phyloP scores from a whole-genome alignment of 2,113 vertebrate species.

The Pogonocichla stellata region DNA sequence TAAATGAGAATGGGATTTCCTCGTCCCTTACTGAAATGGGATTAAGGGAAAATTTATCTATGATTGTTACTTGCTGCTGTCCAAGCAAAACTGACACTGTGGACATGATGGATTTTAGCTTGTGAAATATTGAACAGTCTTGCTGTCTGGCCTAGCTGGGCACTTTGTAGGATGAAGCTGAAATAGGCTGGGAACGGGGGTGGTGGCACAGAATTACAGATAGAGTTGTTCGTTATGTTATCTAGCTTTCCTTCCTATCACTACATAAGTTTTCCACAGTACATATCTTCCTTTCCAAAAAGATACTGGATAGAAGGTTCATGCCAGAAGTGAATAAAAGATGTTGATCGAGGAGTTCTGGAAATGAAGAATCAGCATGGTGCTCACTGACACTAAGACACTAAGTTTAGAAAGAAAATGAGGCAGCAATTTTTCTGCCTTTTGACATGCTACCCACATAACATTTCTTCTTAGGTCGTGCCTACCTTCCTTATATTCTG shows the following conservation, averaged over 20 bases:
- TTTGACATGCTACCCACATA: background rate
- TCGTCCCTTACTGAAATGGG: background rate
- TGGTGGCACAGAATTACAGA: background rate
- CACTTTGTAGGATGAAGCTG: background rate
- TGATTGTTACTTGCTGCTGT: background rate
- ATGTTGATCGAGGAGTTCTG: background rate
- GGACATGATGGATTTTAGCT: background rate
- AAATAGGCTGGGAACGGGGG: background rate
- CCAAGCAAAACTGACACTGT: conserved; percentile 2
- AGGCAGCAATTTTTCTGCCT: background rate
- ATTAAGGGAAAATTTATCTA: background rate
- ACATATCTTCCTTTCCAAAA: background rate
- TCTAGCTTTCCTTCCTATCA: background rate
- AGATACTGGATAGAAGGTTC: background rate
- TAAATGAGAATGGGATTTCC: background rate
- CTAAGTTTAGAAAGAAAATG: background rate
- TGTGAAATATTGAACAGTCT: background rate
- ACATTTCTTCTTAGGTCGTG: background rate
- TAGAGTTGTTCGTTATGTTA: background rate
- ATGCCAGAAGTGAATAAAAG: conserved; percentile 3
- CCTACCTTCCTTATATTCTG: background rate
- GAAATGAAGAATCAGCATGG: background rate
- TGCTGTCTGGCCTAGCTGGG: background rate
- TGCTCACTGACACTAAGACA: background rate
- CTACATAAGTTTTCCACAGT: background rate